Conservation (phyloP, 2,113 vertebrate genomes). For the Butastur rufipennis region DNA sequence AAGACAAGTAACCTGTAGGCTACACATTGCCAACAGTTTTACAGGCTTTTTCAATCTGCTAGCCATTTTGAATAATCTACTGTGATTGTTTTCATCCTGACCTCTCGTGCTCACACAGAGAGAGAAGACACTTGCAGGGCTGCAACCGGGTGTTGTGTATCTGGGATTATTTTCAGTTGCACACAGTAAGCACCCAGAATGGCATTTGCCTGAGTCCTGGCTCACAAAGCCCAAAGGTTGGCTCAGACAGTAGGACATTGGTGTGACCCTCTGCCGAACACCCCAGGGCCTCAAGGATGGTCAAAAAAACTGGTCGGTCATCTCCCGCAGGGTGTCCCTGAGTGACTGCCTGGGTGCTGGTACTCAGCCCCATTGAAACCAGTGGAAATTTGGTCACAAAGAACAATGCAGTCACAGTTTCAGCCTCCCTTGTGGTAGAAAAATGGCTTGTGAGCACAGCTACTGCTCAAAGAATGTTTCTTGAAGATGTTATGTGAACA, state of each 20-base stretch:
- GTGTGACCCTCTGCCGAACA: not conserved
- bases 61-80: not conserved
- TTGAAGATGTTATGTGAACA: not conserved
- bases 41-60: not conserved
- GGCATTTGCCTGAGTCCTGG: accelerated
- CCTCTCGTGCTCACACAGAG: not conserved
- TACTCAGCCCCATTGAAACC: not conserved
- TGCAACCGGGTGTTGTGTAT: not conserved
- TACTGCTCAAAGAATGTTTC: not conserved
- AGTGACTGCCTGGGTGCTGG: accelerated
- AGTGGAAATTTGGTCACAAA: not conserved
- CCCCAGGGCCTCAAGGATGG: accelerated
- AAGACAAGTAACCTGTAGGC: not conserved
- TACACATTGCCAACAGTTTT: not conserved
- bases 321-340: not conserved
- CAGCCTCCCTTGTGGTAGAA: not conserved
- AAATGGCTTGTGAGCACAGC: not conserved
- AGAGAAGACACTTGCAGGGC: not conserved
- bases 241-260: not conserved
- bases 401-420: not conserved
- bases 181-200: no score
- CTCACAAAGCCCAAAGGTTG: not conserved
- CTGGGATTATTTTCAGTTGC: not conserved
- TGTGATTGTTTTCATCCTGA: not conserved
- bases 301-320: not conserved